phyloP scores from a whole-genome alignment of 2,888 invertebrate genomes.

The Morpho helenor region DNA sequence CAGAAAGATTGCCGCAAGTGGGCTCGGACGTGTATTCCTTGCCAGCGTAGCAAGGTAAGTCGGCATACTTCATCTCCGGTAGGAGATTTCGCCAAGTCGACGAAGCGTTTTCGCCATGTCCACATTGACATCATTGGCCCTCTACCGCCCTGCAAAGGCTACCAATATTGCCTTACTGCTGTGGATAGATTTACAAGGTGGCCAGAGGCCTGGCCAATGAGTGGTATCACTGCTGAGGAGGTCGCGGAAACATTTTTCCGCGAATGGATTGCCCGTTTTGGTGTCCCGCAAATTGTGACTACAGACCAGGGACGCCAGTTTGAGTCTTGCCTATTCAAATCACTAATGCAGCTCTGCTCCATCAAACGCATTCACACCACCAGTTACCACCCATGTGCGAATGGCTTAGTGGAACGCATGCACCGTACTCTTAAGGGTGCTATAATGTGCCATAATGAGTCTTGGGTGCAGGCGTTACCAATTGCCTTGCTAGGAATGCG shows the following conservation, averaged over 20 bases:
- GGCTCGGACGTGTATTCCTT: too few relatives aligned
- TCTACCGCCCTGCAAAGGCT: too few relatives aligned
- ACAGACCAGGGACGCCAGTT: slow-evolving; percentile 9
- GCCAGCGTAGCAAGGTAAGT: too few relatives aligned
- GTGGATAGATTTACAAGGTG: neutral
- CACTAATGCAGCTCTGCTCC: slow-evolving; percentile 19
- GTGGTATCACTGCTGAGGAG: neutral
- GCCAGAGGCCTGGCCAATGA: too few relatives aligned
- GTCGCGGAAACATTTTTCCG: too few relatives aligned
- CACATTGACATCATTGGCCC: too few relatives aligned
- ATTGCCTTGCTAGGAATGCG: slow-evolving; percentile 25
- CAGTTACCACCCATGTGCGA: slow-evolving; percentile 19
- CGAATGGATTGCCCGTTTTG: slow-evolving; percentile 31
- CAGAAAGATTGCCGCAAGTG: too few relatives aligned
- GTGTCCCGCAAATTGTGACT: slow-evolving; percentile 38
- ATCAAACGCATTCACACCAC: slow-evolving; percentile 31
- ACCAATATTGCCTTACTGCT: slow-evolving; percentile 24
- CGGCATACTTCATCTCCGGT: too few relatives aligned
- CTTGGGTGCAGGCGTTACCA: slow-evolving; percentile 25
- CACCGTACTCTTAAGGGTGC: slow-evolving; percentile 21
- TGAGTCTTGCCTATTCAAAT: slow-evolving; percentile 31
- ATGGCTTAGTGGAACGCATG: slow-evolving; percentile 31
- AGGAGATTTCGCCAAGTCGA: too few relatives aligned
- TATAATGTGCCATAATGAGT: slow-evolving; percentile 10
- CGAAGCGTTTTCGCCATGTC: too few relatives aligned